Evolutionary conservation across 2,113 vertebrate genomes (phyloP).

Genomic region (Galeopterus variegatus): DNA sequence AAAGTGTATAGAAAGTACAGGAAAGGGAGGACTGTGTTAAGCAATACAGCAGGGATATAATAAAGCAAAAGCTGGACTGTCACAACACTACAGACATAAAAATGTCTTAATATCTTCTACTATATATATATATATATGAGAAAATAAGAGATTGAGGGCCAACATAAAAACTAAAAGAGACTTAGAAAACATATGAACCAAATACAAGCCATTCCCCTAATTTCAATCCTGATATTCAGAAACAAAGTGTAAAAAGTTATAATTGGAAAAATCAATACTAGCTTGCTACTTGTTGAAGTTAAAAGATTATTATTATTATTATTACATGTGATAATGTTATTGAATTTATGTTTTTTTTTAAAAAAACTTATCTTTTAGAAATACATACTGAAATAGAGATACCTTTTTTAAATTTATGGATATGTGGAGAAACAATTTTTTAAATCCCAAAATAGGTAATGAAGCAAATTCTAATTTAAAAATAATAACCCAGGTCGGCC

Average conservation of each 20-base stretch:
- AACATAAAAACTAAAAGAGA: background rate
- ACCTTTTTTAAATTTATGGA: background rate
- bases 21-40: background rate
- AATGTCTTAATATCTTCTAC: background rate
- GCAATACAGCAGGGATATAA: background rate
- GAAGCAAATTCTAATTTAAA: background rate
- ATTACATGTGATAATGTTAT: background rate
- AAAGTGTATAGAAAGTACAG: background rate
- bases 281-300: background rate
- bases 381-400: background rate
- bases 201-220: background rate
- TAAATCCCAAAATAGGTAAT: background rate
- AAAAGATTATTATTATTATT: background rate
- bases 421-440: background rate
- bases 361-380: background rate
- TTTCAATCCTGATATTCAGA: background rate
- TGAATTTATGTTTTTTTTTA: background rate
- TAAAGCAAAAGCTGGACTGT: background rate
- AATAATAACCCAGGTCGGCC: background rate
- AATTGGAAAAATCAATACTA: background rate
- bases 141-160: background rate
- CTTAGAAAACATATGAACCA: background rate
- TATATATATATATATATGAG: background rate
- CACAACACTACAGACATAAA: background rate
- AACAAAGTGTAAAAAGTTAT: background rate